Conservation (phyloP, 2,888 invertebrate genomes). For the Diplolepis rosae region DNA sequence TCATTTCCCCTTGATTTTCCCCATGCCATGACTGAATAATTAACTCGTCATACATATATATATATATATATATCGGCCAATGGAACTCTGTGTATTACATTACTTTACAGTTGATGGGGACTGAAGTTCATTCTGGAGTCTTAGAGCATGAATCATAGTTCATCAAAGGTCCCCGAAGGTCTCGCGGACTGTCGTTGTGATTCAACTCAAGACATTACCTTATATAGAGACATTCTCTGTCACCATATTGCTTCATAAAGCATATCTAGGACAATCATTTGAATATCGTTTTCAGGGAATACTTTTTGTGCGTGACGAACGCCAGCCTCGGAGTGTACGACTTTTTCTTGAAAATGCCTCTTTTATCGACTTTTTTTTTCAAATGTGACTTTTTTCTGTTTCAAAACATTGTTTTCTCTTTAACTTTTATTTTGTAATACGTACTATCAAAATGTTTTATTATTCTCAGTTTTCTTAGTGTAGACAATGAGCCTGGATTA, state of each 20-base stretch:
- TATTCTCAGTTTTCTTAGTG: too few relatives aligned
- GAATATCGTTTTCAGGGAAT: background rate
- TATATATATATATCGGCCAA: too few relatives aligned
- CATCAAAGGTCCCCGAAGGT: constrained; percentile 22
- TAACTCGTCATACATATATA: too few relatives aligned
- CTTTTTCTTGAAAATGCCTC: background rate
- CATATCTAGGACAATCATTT: background rate
- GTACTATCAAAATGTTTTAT: too few relatives aligned
- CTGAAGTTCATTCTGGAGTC: constrained; percentile 22
- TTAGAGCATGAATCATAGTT: constrained; percentile 19
- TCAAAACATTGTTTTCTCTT: too few relatives aligned
- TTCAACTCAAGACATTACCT: constrained; percentile 16
- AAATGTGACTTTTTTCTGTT: too few relatives aligned
- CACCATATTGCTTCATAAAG: constrained; percentile 22
- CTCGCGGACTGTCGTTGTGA: constrained; percentile 13
- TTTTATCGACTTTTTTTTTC: too few relatives aligned
- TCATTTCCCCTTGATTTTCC: background rate
- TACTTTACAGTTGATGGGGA: constrained; percentile 2
- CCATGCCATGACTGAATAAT: background rate
- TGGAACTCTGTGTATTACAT: constrained; percentile 1
- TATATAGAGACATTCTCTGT: constrained; percentile 23
- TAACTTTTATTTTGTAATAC: too few relatives aligned
- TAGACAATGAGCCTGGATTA: too few relatives aligned
- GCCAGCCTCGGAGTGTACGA: background rate
- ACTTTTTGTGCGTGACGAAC: background rate